Percentiles rank a stretch among this genome's conserved stretches.
phyloP scores from a whole-genome alignment of 2,888 invertebrate genomes.

The Phragmatobia fuliginosa region DNA sequence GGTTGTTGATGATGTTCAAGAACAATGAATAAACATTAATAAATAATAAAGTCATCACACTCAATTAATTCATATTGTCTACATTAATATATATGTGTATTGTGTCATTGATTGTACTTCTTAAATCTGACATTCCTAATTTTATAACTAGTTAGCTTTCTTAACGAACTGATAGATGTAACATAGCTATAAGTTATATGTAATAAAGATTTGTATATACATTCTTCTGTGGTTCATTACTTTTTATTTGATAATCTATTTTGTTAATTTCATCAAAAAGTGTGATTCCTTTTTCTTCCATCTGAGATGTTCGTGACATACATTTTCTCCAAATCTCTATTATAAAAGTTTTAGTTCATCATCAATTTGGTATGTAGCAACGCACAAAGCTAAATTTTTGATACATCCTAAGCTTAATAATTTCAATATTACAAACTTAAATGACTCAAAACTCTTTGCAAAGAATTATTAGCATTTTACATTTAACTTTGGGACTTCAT shows the following conservation, averaged over 20 bases:
- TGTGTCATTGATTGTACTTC: not conserved
- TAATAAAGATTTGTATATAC: conserved; percentile 75
- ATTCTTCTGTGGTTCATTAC: conserved; percentile 31
- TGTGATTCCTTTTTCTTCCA: too few relatives aligned
- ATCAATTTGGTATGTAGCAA: too few relatives aligned
- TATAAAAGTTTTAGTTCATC: too few relatives aligned
- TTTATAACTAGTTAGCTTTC: conserved; percentile 53
- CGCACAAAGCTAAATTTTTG: too few relatives aligned
- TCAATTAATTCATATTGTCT: not conserved
- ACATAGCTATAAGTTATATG: conserved; percentile 67
- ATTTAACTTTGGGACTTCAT: not conserved
- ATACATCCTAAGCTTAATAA: too few relatives aligned
- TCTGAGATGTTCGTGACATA: too few relatives aligned
- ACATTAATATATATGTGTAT: not conserved
- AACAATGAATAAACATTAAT: not conserved
- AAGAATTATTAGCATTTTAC: not conserved
- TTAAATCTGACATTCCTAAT: conserved; percentile 6
- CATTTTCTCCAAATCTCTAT: too few relatives aligned
- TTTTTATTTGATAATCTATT: not conserved
- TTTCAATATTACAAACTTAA: too few relatives aligned
- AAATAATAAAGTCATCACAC: not conserved
- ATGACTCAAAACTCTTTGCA: not conserved
- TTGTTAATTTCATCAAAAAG: too few relatives aligned
- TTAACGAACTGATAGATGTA: conserved; percentile 85
- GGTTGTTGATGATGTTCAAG: not conserved